Conservation (phyloP, 2,113 vertebrate genomes). For the Parotia lawesii region DNA sequence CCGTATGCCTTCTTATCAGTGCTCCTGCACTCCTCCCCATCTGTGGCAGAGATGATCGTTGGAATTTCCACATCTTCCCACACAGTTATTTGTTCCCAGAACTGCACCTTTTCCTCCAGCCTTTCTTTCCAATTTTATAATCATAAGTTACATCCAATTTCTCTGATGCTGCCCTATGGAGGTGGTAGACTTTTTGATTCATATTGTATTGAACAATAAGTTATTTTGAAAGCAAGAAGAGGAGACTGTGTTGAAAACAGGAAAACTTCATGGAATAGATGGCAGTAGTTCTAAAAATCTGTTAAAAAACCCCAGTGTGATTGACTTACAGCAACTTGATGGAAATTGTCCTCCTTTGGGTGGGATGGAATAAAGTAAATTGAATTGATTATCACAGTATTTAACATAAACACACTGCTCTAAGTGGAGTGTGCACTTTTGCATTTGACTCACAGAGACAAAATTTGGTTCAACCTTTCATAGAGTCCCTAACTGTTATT, state of each 20-base stretch:
- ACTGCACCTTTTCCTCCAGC: neutral
- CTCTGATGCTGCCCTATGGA: neutral
- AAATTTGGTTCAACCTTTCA: neutral
- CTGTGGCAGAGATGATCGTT: neutral
- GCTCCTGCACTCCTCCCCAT: neutral
- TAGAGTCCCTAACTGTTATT: neutral
- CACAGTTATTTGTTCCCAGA: neutral
- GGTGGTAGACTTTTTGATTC: neutral
- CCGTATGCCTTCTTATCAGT: neutral
- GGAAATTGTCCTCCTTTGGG: neutral
- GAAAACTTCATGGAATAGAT: neutral
- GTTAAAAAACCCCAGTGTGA: neutral
- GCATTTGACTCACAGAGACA: neutral
- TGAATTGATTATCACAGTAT: neutral
- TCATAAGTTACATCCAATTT: neutral
- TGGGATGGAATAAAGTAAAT: neutral
- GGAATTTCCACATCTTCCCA: neutral
- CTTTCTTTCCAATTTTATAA: neutral
- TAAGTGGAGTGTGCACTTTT: neutral
- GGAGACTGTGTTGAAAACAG: neutral
- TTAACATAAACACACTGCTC: neutral
- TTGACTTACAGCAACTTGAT: neutral
- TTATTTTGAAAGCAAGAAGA: neutral
- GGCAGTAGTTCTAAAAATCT: neutral
- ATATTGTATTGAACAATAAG: neutral